Base-by-base conservation (phyloP, 2,113 vertebrate genomes). In the Epinephelus cyanopodus region DNA sequence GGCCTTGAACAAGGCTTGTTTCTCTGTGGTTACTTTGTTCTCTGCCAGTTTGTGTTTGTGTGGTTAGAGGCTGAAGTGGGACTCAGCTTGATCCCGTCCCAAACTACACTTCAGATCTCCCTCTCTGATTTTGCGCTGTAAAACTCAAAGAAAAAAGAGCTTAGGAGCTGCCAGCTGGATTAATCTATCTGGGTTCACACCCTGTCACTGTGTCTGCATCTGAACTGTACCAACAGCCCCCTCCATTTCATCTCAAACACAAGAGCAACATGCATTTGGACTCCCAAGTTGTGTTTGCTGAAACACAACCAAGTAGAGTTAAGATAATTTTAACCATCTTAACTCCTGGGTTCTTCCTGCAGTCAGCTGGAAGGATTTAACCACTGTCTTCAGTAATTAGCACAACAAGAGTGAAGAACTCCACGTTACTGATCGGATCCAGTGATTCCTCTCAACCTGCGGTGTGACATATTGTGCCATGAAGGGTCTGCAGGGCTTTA, bases 151-250 rank as follows among this genome's bases (percentile, higher is more conserved):
- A 58, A 18, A 57, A 37, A n/a, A 50, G 47, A 25, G 67, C 76
- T 8, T 1, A 14, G 84, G 86, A 88, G 84, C 91, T 88, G 81
- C 93, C 93, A 92, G 86, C 85, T 83, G 92, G 77, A 83, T 17
- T 58, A 45, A 48, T 89, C 81, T 47, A 21, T 57, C 37, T 70
- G 64, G 82, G 91, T 91, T 94, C 87, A 86, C 92, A 87, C 61
- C 75, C 65, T 60, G 82, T 92, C 91, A 50, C 77, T 90, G 93
- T 91, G 93, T 94, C 92, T 93, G 86, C 84, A 66, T 93, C 88
- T 81, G 80, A 66, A 64, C 83, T 81, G 39, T 27, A 42, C 77
- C 82, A 37, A 56, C 65, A 45, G 60, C 27, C 10, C n/a, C 33
- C 23, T 73, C 56, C 77, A 87, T 77, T 77, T 39, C 57, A 74